phyloP scores from a whole-genome alignment of 2,888 invertebrate species.

The Cecidostiba fungosa region DNA sequence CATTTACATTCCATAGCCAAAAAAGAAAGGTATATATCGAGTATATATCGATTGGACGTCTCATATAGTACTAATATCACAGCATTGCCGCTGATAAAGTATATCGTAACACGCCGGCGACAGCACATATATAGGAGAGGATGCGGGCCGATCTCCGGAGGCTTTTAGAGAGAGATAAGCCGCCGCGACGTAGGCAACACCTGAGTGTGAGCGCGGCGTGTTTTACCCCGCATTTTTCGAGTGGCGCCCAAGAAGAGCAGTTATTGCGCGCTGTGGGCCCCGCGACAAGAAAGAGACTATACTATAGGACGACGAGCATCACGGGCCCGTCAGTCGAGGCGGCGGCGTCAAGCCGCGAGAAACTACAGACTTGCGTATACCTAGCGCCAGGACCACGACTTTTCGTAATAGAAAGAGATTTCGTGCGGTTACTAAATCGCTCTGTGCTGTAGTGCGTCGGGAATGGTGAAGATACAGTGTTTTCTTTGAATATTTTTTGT shows the following conservation, averaged over 20 bases:
- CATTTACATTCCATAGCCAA: background rate
- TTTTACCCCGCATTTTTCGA: background rate
- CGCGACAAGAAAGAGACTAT: background rate
- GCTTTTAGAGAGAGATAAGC: conserved; percentile 22
- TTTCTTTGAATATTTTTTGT: background rate
- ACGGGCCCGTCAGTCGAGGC: background rate
- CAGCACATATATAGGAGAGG: background rate
- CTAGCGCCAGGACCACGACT: background rate
- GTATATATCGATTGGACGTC: background rate
- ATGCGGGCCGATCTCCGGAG: background rate
- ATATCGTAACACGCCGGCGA: background rate
- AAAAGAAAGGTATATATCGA: background rate
- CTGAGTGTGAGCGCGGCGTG: background rate
- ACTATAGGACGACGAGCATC: background rate
- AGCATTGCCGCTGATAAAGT: background rate
- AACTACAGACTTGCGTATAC: background rate
- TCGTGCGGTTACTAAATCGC: background rate
- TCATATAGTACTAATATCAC: too few relatives aligned
- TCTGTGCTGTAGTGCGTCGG: background rate
- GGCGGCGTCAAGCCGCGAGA: conserved; percentile 6
- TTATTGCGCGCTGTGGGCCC: background rate
- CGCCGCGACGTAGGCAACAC: background rate
- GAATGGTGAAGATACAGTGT: background rate
- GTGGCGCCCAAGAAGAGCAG: background rate
- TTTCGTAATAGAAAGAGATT: background rate